A percentile compares a stretch with the other conserved stretches of the same genome.
phyloP scores from a whole-genome alignment of 2,797 vertebrate species.

The Peromyscus eremicus region DNA sequence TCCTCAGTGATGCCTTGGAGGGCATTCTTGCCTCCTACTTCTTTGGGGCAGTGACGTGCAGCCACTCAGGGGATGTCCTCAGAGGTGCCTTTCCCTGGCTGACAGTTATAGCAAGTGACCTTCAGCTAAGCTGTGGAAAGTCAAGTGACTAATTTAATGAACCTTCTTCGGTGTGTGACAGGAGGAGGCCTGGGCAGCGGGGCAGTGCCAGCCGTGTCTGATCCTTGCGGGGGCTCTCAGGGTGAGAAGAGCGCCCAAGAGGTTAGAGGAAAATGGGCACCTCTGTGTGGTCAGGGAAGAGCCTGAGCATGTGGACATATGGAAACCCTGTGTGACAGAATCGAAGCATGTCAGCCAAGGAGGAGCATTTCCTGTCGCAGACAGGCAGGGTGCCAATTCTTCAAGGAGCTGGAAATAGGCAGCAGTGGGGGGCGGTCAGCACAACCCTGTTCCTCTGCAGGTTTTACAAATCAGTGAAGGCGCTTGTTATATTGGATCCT shows the following conservation, averaged over 20 bases:
- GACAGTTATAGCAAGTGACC: constrained; percentile 60
- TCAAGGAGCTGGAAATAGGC: constrained; percentile 75
- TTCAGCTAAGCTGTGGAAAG: constrained; percentile 74
- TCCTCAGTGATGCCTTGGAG: not conserved
- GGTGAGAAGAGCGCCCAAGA: constrained; percentile 1
- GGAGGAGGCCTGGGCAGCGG: not conserved
- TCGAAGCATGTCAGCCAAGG: constrained; percentile 62
- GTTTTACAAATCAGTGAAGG: not conserved
- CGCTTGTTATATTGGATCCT: constrained; percentile 13
- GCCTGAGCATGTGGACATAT: constrained; percentile 64
- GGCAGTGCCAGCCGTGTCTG: constrained; percentile 45
- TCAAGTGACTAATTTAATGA: constrained; percentile 75
- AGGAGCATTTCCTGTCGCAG: constrained; percentile 69
- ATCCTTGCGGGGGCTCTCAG: not conserved
- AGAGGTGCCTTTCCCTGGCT: constrained; percentile 20
- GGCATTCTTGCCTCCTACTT: not conserved
- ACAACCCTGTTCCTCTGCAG: constrained; percentile 25
- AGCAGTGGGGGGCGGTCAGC: not conserved
- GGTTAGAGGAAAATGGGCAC: constrained; percentile 21
- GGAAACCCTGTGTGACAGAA: constrained; percentile 70
- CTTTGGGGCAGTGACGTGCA: not conserved
- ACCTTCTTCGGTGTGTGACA: not conserved
- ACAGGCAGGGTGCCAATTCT: constrained; percentile 71
- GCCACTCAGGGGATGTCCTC: not conserved
- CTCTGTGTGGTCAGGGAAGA: constrained; percentile 10